Conservation (phyloP, 2,113 vertebrate species). For the Datnioides undecimradiatus region DNA sequence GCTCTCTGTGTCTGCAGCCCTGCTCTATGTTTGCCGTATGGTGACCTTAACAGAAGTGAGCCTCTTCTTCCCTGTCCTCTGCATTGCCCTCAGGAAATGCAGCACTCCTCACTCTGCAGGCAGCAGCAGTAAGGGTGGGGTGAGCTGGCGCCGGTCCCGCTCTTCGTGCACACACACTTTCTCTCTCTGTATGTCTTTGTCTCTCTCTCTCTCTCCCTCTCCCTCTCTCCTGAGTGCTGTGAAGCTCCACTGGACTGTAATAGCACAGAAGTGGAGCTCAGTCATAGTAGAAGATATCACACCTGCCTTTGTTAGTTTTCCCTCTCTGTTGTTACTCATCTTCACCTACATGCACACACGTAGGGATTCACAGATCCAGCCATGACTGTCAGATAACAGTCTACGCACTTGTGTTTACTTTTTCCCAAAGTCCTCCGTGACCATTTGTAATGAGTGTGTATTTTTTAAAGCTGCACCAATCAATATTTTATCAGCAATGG, state of each 20-base stretch:
- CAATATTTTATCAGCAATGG: background rate
- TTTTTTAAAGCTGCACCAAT: background rate
- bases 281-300: slow-evolving; percentile 20
- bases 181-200: slow-evolving; percentile 7
- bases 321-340: background rate
- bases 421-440: background rate
- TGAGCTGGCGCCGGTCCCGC: slow-evolving; percentile 78
- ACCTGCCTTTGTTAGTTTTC: slow-evolving; percentile 38
- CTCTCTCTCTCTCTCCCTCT: slow-evolving; percentile 20
- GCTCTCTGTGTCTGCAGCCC: slow-evolving; percentile 20
- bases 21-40: slow-evolving; percentile 36
- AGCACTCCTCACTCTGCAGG: slow-evolving; percentile 81
- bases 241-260: slow-evolving; percentile 52
- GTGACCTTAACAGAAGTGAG: slow-evolving; percentile 64
- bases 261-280: slow-evolving; percentile 42
- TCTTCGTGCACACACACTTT: slow-evolving; percentile 36
- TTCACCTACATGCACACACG: background rate
- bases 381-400: background rate
- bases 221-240: slow-evolving; percentile 44
- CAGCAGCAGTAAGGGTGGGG: slow-evolving; percentile 80
- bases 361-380: background rate
- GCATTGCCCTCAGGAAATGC: slow-evolving; percentile 84
- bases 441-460: background rate
- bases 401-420: background rate
- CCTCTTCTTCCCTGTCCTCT: slow-evolving; percentile 76